Evolutionary conservation across 1,140 invertebrate genomes (phyloP).

Genomic region (Drosophila sturtevanti): DNA sequence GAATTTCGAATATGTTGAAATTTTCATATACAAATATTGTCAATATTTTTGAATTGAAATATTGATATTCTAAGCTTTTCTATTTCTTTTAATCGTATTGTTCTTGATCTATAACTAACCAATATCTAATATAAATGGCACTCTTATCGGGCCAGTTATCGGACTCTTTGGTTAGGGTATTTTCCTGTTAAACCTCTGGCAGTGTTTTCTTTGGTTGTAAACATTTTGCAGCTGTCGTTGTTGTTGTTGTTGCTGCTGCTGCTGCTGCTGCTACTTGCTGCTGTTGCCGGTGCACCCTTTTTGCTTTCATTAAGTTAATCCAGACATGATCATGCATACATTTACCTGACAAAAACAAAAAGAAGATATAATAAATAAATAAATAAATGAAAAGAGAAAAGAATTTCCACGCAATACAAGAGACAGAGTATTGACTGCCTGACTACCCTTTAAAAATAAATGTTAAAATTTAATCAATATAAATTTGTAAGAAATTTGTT

Average conservation of each 20-base stretch:
- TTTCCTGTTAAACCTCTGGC: slow-evolving; percentile 54
- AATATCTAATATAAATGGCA: no score
- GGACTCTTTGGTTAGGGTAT: slow-evolving; percentile 4
- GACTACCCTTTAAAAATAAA: neutral
- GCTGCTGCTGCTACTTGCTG: slow-evolving; percentile 12
- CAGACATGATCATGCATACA: slow-evolving; percentile 81
- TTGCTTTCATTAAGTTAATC: slow-evolving; percentile 79
- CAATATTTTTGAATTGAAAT: no score
- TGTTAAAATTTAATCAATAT: no score
- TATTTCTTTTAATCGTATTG: no score
- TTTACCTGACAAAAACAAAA: slow-evolving; percentile 34
- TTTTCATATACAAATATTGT: no score
- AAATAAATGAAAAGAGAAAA: slow-evolving; percentile 2
- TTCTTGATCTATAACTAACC: no score
- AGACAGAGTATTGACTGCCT: neutral
- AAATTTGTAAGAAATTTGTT: no score
- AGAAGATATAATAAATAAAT: slow-evolving; percentile 4
- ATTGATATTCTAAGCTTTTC: no score
- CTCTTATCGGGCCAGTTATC: neutral
- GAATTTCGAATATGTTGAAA: no score
- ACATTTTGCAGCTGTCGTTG: slow-evolving; percentile 57
- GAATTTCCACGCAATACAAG: neutral
- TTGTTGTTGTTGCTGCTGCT: slow-evolving; percentile 2
- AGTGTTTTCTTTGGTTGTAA: slow-evolving; percentile 48
- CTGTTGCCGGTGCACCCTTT: slow-evolving; percentile 27